Conservation (phyloP, 2,888 invertebrate species). For the Andrena marginata region DNA sequence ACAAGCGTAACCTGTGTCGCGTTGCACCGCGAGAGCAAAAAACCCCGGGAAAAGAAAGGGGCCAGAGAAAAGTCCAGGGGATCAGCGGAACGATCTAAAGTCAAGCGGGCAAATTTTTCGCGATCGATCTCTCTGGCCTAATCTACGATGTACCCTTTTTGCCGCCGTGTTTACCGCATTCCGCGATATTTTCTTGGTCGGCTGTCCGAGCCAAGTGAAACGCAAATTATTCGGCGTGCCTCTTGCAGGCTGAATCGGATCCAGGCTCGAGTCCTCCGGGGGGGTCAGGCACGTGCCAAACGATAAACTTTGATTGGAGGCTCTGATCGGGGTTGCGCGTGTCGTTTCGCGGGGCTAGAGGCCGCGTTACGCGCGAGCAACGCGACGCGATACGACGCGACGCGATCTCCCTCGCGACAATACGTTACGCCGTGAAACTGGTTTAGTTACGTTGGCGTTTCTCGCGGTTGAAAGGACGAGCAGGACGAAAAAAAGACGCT, state of each 20-base stretch:
- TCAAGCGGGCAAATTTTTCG: slow-evolving; percentile 51
- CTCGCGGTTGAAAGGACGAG: slow-evolving; percentile 52
- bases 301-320: neutral
- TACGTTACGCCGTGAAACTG: slow-evolving; percentile 77
- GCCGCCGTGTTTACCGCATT: slow-evolving; percentile 19
- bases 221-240: neutral
- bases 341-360: slow-evolving; percentile 8
- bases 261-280: neutral
- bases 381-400: slow-evolving; percentile 14
- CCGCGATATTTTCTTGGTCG: slow-evolving; percentile 5
- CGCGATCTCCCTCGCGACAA: slow-evolving; percentile 9
- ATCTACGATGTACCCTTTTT: slow-evolving; percentile 25
- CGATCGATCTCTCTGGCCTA: slow-evolving; percentile 27
- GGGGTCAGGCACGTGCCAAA: too few species aligned
- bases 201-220: neutral
- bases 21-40: slow-evolving; percentile 49
- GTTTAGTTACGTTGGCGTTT: slow-evolving; percentile 74
- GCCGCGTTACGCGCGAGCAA: neutral
- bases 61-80: slow-evolving; percentile 24
- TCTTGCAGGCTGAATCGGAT: neutral
- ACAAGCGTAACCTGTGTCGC: slow-evolving; percentile 78
- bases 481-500: slow-evolving; percentile 60
- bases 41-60: slow-evolving; percentile 15
- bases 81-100: slow-evolving; percentile 32
- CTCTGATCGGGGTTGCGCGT: neutral